These are phyloP conservation scores for Alethe castanea DNA, from an alignment of 2,113 vertebrate species.

Conservation along the genomic window DNA sequence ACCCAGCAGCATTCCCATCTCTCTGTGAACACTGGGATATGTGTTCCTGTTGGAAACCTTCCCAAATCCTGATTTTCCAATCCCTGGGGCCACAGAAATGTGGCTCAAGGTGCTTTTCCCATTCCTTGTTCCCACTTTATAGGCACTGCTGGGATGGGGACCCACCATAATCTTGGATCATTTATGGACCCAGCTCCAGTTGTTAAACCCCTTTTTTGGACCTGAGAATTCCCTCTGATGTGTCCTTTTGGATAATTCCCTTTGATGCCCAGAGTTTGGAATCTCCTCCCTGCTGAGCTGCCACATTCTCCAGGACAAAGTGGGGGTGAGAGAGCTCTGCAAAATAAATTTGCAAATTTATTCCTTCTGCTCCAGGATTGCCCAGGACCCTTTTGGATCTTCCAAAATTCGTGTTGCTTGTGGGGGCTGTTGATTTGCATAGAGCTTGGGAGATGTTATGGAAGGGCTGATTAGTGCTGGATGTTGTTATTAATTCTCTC, in stretches of 20 bases:
- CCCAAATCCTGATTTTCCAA: background rate
- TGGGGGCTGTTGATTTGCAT: background rate
- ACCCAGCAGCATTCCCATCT: background rate
- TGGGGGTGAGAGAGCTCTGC: background rate
- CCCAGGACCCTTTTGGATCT: background rate
- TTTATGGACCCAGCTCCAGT: background rate
- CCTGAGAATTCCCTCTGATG: background rate
- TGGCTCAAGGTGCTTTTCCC: background rate
- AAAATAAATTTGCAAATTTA: background rate
- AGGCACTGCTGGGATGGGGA: background rate
- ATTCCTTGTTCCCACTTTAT: rapidly evolving
- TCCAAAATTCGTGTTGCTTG: rapidly evolving
- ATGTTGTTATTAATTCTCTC: background rate
- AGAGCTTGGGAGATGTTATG: background rate
- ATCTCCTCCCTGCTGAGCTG: background rate
- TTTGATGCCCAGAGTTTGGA: background rate
- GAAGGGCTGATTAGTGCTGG: background rate
- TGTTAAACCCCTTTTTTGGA: background rate
- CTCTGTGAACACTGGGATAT: rapidly evolving
- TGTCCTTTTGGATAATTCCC: background rate
- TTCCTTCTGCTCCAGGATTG: background rate
- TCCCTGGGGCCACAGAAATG: background rate
- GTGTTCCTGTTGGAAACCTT: background rate
- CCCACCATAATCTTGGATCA: background rate
- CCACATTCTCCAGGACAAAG: background rate